These are phyloP conservation scores for Zaprionus lineosus DNA, from an alignment of 2,888 invertebrate species.

Conservation along the genomic window DNA sequence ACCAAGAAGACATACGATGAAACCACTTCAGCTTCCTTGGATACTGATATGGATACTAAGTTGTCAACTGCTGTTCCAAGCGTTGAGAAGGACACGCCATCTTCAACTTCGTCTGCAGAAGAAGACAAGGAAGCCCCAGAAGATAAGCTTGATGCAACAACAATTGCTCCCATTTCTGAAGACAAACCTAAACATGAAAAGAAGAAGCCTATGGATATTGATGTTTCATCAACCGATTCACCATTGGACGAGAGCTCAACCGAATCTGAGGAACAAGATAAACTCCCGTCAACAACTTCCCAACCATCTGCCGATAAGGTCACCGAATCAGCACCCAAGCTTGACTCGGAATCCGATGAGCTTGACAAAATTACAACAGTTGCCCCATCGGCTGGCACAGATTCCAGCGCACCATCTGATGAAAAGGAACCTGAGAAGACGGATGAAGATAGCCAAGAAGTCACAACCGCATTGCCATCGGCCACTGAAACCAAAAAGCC, in stretches of 20 bases:
- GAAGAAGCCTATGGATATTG: conserved; percentile 28
- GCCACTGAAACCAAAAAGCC: conserved; percentile 7
- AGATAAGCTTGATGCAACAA: conserved; percentile 27
- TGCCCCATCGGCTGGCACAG: too few species aligned
- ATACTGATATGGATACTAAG: conserved; percentile 25
- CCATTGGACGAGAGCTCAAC: conserved; percentile 45
- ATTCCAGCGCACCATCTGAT: conserved; percentile 25
- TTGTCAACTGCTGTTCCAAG: conserved; percentile 21
- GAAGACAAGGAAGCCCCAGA: conserved; percentile 27
- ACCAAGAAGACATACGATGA: conserved; percentile 31
- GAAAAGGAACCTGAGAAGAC: conserved; percentile 34
- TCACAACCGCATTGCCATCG: conserved; percentile 15
- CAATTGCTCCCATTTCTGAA: conserved; percentile 18
- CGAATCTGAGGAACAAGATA: conserved; percentile 42
- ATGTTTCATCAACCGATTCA: conserved; percentile 27
- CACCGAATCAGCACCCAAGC: conserved; percentile 34
- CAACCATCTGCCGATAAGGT: conserved; percentile 30
- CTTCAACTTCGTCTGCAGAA: conserved; percentile 19
- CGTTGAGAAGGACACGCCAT: conserved; percentile 25
- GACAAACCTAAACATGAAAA: conserved; percentile 14
- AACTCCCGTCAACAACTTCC: conserved; percentile 35
- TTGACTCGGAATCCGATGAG: conserved; percentile 23
- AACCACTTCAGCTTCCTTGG: conserved; percentile 14
- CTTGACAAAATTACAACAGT: conserved; percentile 39
- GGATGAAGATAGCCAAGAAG: conserved; percentile 17